These are phyloP conservation scores for Terebella lapidaria DNA, from an alignment of 2,888 invertebrate species.

Conservation along the genomic window DNA sequence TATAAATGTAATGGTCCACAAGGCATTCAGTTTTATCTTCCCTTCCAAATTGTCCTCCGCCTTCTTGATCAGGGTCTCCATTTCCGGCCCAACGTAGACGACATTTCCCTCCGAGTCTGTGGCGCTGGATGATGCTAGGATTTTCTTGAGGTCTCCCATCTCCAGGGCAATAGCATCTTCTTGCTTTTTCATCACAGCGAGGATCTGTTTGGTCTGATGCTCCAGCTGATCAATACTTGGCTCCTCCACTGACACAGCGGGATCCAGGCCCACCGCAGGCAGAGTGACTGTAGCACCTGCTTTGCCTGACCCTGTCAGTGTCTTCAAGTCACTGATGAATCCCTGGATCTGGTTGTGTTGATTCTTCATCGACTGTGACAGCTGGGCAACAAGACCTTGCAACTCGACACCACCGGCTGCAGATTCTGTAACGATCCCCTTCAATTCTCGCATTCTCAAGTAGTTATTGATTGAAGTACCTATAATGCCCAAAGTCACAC, in stretches of 20 bases:
- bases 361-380: conserved; percentile 18
- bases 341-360: conserved; percentile 26
- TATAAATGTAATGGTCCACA: conserved; percentile 42
- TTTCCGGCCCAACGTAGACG: conserved; percentile 45
- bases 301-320: conserved; percentile 2
- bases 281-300: background rate
- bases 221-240: conserved; percentile 8
- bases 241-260: background rate
- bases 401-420: conserved; percentile 22
- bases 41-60: conserved; percentile 45
- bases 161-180: conserved; percentile 33
- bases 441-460: conserved; percentile 64
- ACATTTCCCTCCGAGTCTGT: conserved; percentile 23
- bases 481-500: conserved; percentile 61
- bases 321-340: conserved; percentile 24
- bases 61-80: conserved; percentile 38
- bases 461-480: conserved; percentile 67
- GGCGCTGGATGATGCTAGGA: conserved; percentile 25
- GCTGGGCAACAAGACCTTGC: conserved; percentile 15
- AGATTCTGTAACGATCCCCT: conserved; percentile 58
- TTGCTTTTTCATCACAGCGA: conserved; percentile 29
- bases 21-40: conserved; percentile 44
- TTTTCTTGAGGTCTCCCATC: conserved; percentile 36
- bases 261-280: background rate
- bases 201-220: conserved; percentile 17